phyloP scores from a whole-genome alignment of 2,888 invertebrate genomes.

The Agrenia bidenticulata region DNA sequence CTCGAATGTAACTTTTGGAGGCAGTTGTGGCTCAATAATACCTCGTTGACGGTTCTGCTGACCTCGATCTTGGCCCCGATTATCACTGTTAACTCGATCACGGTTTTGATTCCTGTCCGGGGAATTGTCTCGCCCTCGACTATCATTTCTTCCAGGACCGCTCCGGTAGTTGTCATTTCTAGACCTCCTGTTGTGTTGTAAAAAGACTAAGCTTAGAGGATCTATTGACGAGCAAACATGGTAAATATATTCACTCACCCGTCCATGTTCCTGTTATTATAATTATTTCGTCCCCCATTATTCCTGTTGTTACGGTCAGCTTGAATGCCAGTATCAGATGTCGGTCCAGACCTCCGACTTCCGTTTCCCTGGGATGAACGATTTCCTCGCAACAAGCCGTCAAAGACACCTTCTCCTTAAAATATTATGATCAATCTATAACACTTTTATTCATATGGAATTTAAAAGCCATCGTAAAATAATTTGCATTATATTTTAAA shows the following conservation, averaged over 20 bases:
- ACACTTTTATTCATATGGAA: neutral
- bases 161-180: constrained; percentile 20
- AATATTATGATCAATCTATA: neutral
- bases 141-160: constrained; percentile 24
- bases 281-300: neutral
- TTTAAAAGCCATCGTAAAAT: too few relatives aligned
- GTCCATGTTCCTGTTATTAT: constrained; percentile 9
- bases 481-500: too few relatives aligned
- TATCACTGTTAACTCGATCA: constrained; percentile 36
- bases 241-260: constrained; percentile 4
- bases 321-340: constrained; percentile 1
- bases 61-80: constrained; percentile 20
- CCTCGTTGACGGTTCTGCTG: constrained; percentile 40
- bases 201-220: too few relatives aligned
- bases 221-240: constrained; percentile 19
- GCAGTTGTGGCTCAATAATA: constrained; percentile 40
- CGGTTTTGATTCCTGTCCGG: constrained; percentile 8
- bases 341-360: neutral
- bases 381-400: constrained; percentile 4
- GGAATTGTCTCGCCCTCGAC: constrained; percentile 23
- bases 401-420: constrained; percentile 16
- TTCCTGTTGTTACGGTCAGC: constrained; percentile 10
- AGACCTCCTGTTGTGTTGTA: too few relatives aligned
- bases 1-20: constrained; percentile 66
- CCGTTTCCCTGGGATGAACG: constrained; percentile 6